Evolutionary conservation across 2,113 vertebrate species (phyloP).

Genomic region (Trochalopteron elliotii): DNA sequence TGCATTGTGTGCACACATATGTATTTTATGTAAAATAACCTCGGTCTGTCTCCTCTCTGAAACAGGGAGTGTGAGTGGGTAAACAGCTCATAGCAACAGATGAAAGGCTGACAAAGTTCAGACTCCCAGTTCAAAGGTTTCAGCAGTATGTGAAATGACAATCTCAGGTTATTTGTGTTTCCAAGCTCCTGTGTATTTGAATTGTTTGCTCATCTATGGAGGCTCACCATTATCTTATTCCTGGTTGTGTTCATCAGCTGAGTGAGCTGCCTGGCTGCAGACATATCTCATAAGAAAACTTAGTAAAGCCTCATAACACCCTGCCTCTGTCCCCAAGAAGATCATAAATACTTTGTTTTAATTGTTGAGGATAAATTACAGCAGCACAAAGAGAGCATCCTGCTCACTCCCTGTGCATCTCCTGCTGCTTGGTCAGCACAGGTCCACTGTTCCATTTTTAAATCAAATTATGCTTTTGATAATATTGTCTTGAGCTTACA

Average conservation of each 20-base stretch:
- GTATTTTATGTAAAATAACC: conserved; percentile 22
- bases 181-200: background rate
- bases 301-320: background rate
- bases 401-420: background rate
- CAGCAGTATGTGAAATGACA: background rate
- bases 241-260: background rate
- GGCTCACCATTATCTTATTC: background rate
- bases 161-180: conserved; percentile 27
- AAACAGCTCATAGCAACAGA: conserved; percentile 34
- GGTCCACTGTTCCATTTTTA: conserved; percentile 80
- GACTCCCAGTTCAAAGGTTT: conserved; percentile 23
- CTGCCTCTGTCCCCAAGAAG: background rate
- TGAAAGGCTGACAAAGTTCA: conserved; percentile 35
- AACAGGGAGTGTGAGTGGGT: background rate
- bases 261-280: background rate
- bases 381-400: background rate
- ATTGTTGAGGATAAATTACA: conserved; percentile 24
- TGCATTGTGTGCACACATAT: background rate
- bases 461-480: conserved; percentile 92
- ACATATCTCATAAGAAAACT: background rate
- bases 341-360: conserved; percentile 24
- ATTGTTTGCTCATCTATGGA: background rate
- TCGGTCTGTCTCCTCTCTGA: background rate
- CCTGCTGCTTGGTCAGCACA: conserved; percentile 77
- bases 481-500: conserved; percentile 91